Percentiles rank a stretch among this genome's conserved stretches.
These are phyloP conservation scores for Phenganax stokvisi DNA, from an alignment of 92 coral and sea anemone species.

Conservation along the genomic window DNA sequence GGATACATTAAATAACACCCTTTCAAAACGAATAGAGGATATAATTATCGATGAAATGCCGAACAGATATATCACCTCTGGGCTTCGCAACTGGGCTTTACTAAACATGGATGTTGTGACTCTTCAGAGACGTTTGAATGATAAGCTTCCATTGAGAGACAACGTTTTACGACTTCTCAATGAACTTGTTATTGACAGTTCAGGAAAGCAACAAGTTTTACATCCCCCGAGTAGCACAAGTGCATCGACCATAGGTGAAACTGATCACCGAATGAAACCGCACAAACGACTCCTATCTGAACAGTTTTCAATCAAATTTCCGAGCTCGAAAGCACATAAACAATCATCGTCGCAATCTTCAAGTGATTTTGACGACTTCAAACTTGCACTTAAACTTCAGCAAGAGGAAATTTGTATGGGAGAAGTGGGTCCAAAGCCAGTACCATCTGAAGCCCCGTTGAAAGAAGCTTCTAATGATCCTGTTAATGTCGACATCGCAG, in stretches of 20 bases:
- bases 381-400: conserved; percentile 1
- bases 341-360: neutral
- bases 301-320: conserved; percentile 7
- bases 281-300: neutral
- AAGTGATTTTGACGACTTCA: neutral
- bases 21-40: neutral
- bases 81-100: conserved; percentile 43
- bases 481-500: neutral
- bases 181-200: neutral
- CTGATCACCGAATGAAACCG: conserved; percentile 2
- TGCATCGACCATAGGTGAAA: neutral
- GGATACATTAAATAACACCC: too few species aligned
- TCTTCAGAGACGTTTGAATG: conserved; percentile 41
- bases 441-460: neutral
- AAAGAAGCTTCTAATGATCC: neutral
- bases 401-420: neutral
- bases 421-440: conserved; percentile 2
- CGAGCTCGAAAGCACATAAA: neutral
- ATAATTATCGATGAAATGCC: conserved; percentile 43
- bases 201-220: too few species aligned
- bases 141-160: conserved; percentile 39
- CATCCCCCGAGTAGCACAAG: too few species aligned
- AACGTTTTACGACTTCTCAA: conserved; percentile 38
- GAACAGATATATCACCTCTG: conserved; percentile 35
- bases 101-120: conserved; percentile 45